These are phyloP conservation scores for Darevskia nairensis DNA, from an alignment of 2,797 vertebrate genomes.

Conservation along the genomic window DNA sequence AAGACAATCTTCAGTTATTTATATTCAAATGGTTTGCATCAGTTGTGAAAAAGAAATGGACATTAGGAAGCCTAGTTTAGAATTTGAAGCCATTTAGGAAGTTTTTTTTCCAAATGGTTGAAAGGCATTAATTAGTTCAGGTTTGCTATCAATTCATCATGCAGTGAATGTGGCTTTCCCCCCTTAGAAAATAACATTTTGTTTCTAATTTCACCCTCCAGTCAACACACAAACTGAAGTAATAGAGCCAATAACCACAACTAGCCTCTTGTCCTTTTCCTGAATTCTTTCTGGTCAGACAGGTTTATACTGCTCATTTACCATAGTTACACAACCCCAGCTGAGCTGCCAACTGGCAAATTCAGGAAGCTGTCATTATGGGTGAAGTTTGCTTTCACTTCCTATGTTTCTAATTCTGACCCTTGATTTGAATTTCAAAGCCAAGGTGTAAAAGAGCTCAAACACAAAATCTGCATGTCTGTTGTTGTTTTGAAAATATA, in stretches of 20 bases:
- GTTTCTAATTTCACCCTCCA: neutral
- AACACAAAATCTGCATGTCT: neutral
- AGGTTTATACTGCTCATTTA: neutral
- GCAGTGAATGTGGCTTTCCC: too few species aligned
- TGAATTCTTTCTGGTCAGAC: neutral
- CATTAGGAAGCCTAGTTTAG: neutral
- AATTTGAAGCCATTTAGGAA: neutral
- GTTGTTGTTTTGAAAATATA: neutral
- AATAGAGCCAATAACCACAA: too few species aligned
- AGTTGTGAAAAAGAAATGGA: too few species aligned
- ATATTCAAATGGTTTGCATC: neutral
- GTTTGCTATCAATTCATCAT: neutral
- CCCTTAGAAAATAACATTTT: neutral
- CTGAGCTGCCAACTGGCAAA: neutral
- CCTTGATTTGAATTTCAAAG: constrained; percentile 12
- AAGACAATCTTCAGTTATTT: neutral
- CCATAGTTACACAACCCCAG: neutral
- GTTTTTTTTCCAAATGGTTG: neutral
- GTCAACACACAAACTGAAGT: neutral
- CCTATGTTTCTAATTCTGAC: neutral
- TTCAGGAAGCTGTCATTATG: neutral
- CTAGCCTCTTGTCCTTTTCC: neutral
- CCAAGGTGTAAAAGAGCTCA: neutral
- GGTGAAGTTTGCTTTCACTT: neutral
- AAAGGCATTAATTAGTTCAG: neutral